Evolutionary conservation across 2,113 vertebrate genomes (phyloP).

Genomic region (Lota lota): DNA sequence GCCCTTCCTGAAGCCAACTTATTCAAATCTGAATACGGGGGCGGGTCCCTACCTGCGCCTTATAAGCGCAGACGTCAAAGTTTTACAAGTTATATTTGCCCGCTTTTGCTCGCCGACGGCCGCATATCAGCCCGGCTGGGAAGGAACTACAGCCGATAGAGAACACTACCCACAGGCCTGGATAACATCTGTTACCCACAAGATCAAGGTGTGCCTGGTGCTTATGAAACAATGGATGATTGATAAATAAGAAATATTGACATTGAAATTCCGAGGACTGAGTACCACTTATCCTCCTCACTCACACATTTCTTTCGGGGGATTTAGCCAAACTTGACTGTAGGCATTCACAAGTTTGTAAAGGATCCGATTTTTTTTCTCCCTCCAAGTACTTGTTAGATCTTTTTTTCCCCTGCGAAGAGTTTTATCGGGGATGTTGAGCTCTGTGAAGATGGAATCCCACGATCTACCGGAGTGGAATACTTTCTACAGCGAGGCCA

Average conservation of each 20-base stretch:
- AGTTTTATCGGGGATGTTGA: constrained; percentile 77
- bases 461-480: constrained; percentile 83
- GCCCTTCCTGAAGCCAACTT: constrained; percentile 60
- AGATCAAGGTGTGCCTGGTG: constrained; percentile 1
- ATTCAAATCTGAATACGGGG: constrained; percentile 61
- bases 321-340: too few species aligned
- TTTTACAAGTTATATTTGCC: constrained; percentile 42
- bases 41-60: constrained; percentile 53
- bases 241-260: constrained; percentile 48
- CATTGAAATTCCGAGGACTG: constrained; percentile 26
- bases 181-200: constrained; percentile 26
- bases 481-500: constrained; percentile 79
- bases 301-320: not conserved
- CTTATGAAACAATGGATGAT: constrained; percentile 54
- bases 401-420: constrained; percentile 31
- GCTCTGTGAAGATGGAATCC: constrained; percentile 84
- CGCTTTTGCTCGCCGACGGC: constrained; percentile 21
- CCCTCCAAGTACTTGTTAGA: constrained; percentile 11
- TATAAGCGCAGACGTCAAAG: constrained; percentile 62
- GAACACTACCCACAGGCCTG: constrained; percentile 3
- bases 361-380: constrained; percentile 34
- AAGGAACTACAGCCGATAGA: constrained; percentile 1
- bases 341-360: not conserved
- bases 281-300: constrained; percentile 15
- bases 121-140: constrained; percentile 8